Base-by-base conservation (phyloP, 2,113 vertebrate genomes). In the Toxostoma redivivum region DNA sequence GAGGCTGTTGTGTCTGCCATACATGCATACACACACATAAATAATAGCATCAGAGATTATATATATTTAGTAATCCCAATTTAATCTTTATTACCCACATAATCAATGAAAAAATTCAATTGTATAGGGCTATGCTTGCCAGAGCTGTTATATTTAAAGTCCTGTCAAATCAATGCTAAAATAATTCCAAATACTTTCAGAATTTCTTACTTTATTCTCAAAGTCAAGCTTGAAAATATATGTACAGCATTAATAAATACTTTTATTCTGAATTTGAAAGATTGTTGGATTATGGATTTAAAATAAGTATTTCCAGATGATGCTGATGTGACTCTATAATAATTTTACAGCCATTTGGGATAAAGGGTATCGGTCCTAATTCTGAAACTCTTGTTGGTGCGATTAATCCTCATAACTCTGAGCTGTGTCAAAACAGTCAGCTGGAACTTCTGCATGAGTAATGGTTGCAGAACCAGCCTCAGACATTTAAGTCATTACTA, bases 371-470 rank as follows among this genome's bases (percentile, higher is more conserved):
- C 94, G 78, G 61, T 84, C 50, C 58, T 94, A 83, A 88, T 82
- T 72, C 79, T 67, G 50, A 76, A 65, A 47, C 10, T 69, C 30
- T 48, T 87, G 61, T 15, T 92, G 81, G 27, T 82, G 58, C 16
- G 37, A 80, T 88, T 96, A 92, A 94, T 94, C 78, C 70, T 91
- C 37, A 5, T 81, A 69, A 80, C 74, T 90, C 27, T 83, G 58
- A 95, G 33, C 47, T 80, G 35, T 61, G 57, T 91, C 91, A 50
- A 28, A 67, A 51, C 86, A 94, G 28, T 90, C 25, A 73, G 1
- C 42, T 94, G 62, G 15, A 93, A 88, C 67, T 88, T 89, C 38
- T 90, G n/a, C 22, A 18, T 80, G 67, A 94, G 47, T 80, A 91
- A 73, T 82, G 35, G 47, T 83, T 95, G 60, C 62, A 83, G 73